phyloP scores from a whole-genome alignment of 23 tunicate genomes.

The Trididemnum nubilum region DNA sequence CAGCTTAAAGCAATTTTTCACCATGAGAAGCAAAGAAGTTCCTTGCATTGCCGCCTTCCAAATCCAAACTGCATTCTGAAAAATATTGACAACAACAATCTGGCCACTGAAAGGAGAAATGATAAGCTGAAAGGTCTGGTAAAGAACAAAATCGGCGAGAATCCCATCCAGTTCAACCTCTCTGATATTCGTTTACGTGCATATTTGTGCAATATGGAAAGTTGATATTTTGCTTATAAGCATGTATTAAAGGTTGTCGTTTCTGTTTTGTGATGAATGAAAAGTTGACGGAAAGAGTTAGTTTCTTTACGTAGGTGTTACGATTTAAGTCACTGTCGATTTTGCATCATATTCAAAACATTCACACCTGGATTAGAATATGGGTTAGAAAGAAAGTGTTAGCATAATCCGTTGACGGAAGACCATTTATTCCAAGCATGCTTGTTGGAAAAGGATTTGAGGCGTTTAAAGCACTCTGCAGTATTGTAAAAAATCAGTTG shows the following conservation, averaged over 20 bases:
- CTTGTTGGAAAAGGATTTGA: too few species aligned
- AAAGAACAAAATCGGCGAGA: slow-evolving; percentile 11
- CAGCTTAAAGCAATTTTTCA: slow-evolving; percentile 13
- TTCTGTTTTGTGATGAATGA: too few species aligned
- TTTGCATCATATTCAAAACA: too few species aligned
- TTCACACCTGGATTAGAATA: too few species aligned
- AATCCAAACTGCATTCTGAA: not conserved
- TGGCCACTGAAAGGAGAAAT: slow-evolving; percentile 16
- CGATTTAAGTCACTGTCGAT: too few species aligned
- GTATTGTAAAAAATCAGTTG: too few species aligned
- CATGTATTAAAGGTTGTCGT: not conserved
- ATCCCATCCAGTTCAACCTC: not conserved
- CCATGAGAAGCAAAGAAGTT: slow-evolving; percentile 15
- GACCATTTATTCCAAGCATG: too few species aligned
- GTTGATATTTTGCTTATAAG: not conserved
- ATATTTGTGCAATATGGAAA: slow-evolving; percentile 17
- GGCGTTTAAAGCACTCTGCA: too few species aligned
- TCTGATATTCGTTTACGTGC: slow-evolving; percentile 25
- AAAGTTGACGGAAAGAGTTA: too few species aligned
- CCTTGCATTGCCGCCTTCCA: not conserved
- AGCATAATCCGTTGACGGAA: too few species aligned
- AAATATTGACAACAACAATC: slow-evolving; percentile 15
- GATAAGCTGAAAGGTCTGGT: not conserved
- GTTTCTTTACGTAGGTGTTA: too few species aligned
- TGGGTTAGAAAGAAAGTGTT: too few species aligned